A percentile compares a stretch with the other conserved stretches of the same genome.
phyloP scores from a whole-genome alignment of 2,888 invertebrate genomes.

The Amorpha juglandis region DNA sequence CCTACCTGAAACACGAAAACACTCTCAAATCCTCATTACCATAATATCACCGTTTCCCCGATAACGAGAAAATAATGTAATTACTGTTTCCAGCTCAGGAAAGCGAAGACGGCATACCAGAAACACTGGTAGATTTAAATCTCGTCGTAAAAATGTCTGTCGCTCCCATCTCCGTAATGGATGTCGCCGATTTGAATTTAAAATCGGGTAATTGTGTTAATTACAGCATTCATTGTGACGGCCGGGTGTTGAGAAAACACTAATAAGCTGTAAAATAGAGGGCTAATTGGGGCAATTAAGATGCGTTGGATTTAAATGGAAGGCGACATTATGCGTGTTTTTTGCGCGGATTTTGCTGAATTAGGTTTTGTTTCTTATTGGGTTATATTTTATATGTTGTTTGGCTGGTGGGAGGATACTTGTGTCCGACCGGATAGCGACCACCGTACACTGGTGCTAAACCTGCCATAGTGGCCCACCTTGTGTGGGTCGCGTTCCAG shows the following conservation, averaged over 20 bases:
- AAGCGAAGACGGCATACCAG: slow-evolving; percentile 1
- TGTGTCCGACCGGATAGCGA: too few relatives aligned
- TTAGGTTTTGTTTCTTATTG: too few relatives aligned
- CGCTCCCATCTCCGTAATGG: slow-evolving; percentile 39
- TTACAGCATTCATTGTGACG: slow-evolving; percentile 22
- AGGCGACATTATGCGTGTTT: not conserved
- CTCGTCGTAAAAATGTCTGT: slow-evolving; percentile 38
- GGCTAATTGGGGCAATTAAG: slow-evolving; percentile 29
- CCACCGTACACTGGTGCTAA: too few relatives aligned
- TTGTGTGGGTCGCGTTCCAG: too few relatives aligned
- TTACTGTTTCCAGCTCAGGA: not conserved
- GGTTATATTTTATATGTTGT: too few relatives aligned
- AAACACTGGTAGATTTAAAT: slow-evolving; percentile 31
- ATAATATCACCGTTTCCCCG: slow-evolving; percentile 6
- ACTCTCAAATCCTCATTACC: slow-evolving; percentile 17
- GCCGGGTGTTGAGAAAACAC: slow-evolving; percentile 22
- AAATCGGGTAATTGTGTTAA: slow-evolving; percentile 31
- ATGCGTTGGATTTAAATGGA: slow-evolving; percentile 24
- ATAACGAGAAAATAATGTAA: slow-evolving; percentile 21
- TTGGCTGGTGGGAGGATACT: too few relatives aligned
- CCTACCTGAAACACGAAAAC: slow-evolving; percentile 2
- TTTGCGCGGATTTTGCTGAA: not conserved
- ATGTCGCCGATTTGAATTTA: slow-evolving; percentile 41
- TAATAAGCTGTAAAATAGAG: slow-evolving; percentile 25
- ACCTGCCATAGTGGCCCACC: too few relatives aligned